Evolutionary conservation across 2,113 vertebrate genomes (phyloP), one percentile per base, ranked within the genome.

Genomic region (Telmatochromis bifrenatus): DNA sequence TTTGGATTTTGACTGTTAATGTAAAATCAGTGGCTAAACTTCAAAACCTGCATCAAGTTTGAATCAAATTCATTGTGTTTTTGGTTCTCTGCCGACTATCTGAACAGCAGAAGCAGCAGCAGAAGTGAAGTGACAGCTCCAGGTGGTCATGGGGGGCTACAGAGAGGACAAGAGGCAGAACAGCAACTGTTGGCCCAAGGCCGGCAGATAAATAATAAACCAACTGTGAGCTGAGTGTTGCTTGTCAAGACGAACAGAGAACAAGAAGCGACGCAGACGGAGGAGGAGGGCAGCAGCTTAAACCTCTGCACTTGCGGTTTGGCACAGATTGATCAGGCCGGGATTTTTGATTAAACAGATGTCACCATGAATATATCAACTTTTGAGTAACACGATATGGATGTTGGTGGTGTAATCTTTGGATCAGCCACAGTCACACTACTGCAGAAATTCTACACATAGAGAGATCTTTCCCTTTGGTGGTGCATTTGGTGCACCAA

Each of bases 181-280:
- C 90, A 73, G 92, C 94, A 91, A 94, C 93, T 91, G 95, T 90
- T 92, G 97, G 95, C 92, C 96, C 96, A 91, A 96, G 93, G 92
- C 98, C 96, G 96, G 91, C 92, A 94, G 86, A 97, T 47, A 93
- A 95, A 95, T 95, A 96, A 91, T 95, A 93, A 95, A 93, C 58
- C 95, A 90, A 96, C 95, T 97, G 96, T 95, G 93, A 95, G 94
- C 88, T 73, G 92, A 94, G 89, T 60, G 49, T 58, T 19, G 79
- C 84, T 84, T 39, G 11, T 83, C 88, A 87, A 60, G 33, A 81
- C 75, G 85, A 91, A 91, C 85, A 89, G 85, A 90, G 84, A 83
- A 87, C 85, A 87, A 88, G 81, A 55, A 37, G 83, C 12, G 42
- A 89, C 51, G 35, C 37, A 79, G 70, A 33, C 9, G n/a, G 49